Conservation (phyloP, 2,888 invertebrate species). For the Isotomurus palustris region DNA sequence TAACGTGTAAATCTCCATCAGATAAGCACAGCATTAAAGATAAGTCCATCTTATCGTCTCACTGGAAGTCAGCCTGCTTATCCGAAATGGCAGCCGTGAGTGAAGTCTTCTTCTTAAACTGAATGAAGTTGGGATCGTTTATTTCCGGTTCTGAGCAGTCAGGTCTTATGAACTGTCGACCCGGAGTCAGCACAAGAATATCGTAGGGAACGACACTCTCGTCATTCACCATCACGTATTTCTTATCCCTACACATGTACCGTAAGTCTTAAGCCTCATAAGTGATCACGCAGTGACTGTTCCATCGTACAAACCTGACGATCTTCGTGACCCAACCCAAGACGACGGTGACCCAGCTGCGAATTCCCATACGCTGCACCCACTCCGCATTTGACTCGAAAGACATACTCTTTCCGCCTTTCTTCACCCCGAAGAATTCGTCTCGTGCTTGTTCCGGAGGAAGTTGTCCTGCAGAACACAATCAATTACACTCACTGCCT, state of each 20-base stretch:
- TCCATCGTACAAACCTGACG: constrained; percentile 58
- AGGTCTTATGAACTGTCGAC: constrained; percentile 40
- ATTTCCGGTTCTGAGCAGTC: constrained; percentile 41
- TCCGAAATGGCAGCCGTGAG: no score
- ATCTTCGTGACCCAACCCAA: constrained; percentile 57
- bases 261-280: no score
- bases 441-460: constrained; percentile 49
- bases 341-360: constrained; percentile 64
- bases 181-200: constrained; percentile 37
- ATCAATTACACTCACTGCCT: no score
- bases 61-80: no score
- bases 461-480: constrained; percentile 6
- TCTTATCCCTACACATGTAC: constrained; percentile 57
- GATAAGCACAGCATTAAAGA: no score
- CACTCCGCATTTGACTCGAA: constrained; percentile 55
- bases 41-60: no score
- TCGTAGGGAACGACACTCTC: constrained; percentile 43
- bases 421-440: constrained; percentile 55
- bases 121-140: constrained; percentile 35
- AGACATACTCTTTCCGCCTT: constrained; percentile 57
- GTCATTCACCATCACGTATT: constrained; percentile 56
- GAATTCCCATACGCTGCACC: constrained; percentile 49
- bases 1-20: background rate
- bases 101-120: constrained; percentile 28
- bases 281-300: no score